A percentile compares a stretch with the other conserved stretches of the same genome.
Conservation (phyloP, 2,888 invertebrate species). For the Meteorus cinctellus region DNA sequence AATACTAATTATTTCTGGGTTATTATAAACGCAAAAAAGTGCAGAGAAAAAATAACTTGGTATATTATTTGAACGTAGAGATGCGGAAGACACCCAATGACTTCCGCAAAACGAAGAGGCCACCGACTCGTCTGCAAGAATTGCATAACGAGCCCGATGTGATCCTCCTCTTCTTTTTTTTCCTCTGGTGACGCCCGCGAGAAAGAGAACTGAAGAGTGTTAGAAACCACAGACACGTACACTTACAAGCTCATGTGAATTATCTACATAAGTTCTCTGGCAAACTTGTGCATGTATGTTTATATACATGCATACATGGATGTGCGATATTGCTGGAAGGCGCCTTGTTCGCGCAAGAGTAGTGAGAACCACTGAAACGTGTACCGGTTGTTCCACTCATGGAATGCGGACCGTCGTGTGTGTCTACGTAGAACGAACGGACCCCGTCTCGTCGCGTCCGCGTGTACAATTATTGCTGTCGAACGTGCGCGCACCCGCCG, state of each 20-base stretch:
- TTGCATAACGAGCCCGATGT: conserved; percentile 59
- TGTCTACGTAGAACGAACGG: conserved; percentile 52
- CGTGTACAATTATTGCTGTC: conserved; percentile 44
- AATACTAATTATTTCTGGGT: not conserved
- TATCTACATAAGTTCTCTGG: conserved; percentile 2
- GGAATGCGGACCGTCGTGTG: conserved; percentile 70
- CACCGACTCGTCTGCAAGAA: conserved; percentile 53
- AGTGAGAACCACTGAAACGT: conserved; percentile 70
- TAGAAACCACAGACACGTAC: conserved; percentile 5
- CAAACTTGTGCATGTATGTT: not conserved
- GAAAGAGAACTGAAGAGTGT: conserved; percentile 41
- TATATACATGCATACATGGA: not conserved
- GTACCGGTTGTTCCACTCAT: conserved; percentile 73
- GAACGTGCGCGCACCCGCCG: conserved; percentile 48
- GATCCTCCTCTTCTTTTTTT: conserved; percentile 8
- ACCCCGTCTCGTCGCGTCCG: conserved; percentile 43
- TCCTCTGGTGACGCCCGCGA: conserved; percentile 33
- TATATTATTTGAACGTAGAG: conserved; percentile 17
- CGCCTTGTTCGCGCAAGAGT: conserved; percentile 34
- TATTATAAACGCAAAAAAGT: not conserved
- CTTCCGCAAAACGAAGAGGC: conserved; percentile 52
- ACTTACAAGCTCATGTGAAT: not conserved
- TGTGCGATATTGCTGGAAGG: conserved; percentile 24
- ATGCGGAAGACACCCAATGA: conserved; percentile 44
- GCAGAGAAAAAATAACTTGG: not conserved